Conservation (phyloP, 2,113 vertebrate genomes). For the western clawed frog (Xenopus tropicalis) region UCB_Xtro_10.0 CM004446.2:115244001-115244500, state of each 20-base stretch:
- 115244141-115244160: constrained; percentile 33
- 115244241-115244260: constrained; percentile 36
- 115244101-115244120: constrained; percentile 15
- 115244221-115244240: constrained; percentile 35
- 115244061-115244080: not conserved
- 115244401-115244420: constrained; percentile 34
- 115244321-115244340: constrained; percentile 14
- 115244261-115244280: constrained; percentile 16
- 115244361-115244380: constrained; percentile 21
- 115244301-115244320: constrained; percentile 37
- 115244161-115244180: constrained; percentile 24
- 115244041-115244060: not conserved
- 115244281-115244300: constrained; percentile 28
- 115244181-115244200: constrained; percentile 25
- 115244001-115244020: constrained; percentile 1
- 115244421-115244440: constrained; percentile 29
- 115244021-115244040: not conserved
- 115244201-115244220: constrained; percentile 40
- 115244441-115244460: not conserved
- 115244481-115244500: constrained; percentile 28
- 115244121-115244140: constrained; percentile 6
- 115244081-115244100: not conserved
- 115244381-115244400: constrained; percentile 1
- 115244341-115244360: constrained; percentile 13
- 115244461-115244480: constrained; percentile 33